Evolutionary conservation across 2,797 vertebrate species (phyloP).

Genomic region (Aythya fuligula): DNA sequence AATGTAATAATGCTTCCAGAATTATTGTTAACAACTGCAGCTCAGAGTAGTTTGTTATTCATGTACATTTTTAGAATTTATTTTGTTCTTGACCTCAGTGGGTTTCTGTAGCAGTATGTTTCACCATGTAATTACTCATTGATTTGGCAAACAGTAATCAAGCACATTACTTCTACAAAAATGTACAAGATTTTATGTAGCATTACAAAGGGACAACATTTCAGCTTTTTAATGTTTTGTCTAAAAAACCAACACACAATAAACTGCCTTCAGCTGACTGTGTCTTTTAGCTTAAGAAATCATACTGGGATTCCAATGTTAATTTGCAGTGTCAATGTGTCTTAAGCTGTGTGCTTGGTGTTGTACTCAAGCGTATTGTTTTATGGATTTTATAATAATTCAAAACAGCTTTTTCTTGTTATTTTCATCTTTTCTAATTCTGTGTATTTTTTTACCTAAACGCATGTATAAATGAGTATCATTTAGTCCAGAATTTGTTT

Average conservation of each 20-base stretch:
- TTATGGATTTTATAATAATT: conserved; percentile 28
- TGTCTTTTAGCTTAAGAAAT: not conserved
- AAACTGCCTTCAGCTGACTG: not conserved
- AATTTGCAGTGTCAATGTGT: not conserved
- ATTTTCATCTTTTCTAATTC: conserved; percentile 27
- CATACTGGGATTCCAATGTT: not conserved
- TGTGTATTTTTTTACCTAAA: not conserved
- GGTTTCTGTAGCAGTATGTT: conserved; percentile 4
- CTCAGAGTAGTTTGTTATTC: not conserved
- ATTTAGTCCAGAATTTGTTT: conserved; percentile 38
- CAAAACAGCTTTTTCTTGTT: not conserved
- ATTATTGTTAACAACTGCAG: not conserved
- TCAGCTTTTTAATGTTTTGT: not conserved
- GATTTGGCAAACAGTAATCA: conserved; percentile 32
- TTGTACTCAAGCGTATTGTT: not conserved
- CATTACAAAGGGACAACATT: not conserved
- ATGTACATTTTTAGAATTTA: conserved; percentile 12
- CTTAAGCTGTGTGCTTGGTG: not conserved
- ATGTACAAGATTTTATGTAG: not conserved
- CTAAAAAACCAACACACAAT: not conserved
- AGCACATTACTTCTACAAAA: conserved; percentile 7
- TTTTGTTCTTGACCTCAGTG: not conserved
- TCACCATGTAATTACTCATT: conserved; percentile 9
- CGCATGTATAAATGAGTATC: not conserved
- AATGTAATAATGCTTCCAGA: not conserved